Percentiles rank a stretch among this genome's conserved stretches.
These are phyloP conservation scores for Hylaeus anthracinus DNA, from an alignment of 1,140 invertebrate genomes.

Conservation along the genomic window DNA sequence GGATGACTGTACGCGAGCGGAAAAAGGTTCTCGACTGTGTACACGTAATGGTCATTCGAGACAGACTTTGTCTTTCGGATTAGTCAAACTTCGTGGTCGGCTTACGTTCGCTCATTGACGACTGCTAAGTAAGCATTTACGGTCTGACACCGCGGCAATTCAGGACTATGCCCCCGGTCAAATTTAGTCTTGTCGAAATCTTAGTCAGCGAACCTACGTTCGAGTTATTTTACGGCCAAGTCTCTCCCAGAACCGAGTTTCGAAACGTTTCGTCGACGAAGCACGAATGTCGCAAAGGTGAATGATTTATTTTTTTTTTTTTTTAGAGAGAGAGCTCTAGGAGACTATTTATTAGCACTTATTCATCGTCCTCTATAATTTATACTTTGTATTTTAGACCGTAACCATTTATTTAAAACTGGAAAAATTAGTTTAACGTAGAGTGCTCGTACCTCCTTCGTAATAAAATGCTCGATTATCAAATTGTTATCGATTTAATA, in stretches of 20 bases:
- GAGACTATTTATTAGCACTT: too few relatives aligned
- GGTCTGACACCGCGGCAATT: conserved; percentile 20
- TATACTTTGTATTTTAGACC: too few relatives aligned
- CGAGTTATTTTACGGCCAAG: conserved; percentile 12
- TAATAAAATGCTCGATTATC: too few relatives aligned
- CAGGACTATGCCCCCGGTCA: conserved; percentile 38
- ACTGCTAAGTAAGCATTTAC: conserved; percentile 18
- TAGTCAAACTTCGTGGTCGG: not conserved
- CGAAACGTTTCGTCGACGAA: conserved; percentile 11
- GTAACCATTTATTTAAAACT: too few relatives aligned
- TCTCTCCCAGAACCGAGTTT: not conserved
- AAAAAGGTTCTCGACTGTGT: too few relatives aligned
- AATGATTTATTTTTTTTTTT: conserved; percentile 2
- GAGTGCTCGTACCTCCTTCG: too few relatives aligned
- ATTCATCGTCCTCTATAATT: too few relatives aligned
- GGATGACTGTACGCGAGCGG: not conserved
- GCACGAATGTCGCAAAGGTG: not conserved
- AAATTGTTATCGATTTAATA: too few relatives aligned
- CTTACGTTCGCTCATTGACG: conserved; percentile 3
- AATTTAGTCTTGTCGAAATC: conserved; percentile 40
- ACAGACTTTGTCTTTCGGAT: conserved; percentile 1
- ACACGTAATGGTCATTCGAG: not conserved
- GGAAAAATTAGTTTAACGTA: too few relatives aligned
- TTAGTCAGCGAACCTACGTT: conserved; percentile 33
- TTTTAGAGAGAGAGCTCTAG: too few relatives aligned